Evolutionary conservation across 1,140 invertebrate species (phyloP).

Genomic region (Panagrolaimus sp.): DNA sequence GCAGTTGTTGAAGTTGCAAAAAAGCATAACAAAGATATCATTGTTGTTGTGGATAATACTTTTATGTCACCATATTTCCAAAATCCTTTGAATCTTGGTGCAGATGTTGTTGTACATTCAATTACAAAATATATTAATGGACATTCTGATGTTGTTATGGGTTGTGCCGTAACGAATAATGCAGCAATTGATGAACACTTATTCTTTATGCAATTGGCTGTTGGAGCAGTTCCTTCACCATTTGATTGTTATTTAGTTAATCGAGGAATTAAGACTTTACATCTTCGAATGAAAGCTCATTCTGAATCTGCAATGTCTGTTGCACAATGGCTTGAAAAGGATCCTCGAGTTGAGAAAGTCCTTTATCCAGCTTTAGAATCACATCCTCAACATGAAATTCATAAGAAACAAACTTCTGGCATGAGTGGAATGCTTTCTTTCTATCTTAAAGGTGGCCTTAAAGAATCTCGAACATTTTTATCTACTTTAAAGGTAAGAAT

Average conservation of each 20-base stretch:
- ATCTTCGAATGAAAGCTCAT: conserved; percentile 83
- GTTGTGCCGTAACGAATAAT: conserved; percentile 60
- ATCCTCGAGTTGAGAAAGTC: conserved; percentile 74
- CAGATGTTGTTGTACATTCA: conserved; percentile 85
- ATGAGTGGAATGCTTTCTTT: conserved; percentile 78
- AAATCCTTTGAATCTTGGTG: conserved; percentile 80
- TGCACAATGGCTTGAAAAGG: conserved; percentile 69
- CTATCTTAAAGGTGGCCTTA: conserved; percentile 74
- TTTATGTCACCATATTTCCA: conserved; percentile 93
- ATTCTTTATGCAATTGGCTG: conserved; percentile 49
- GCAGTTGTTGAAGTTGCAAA: conserved; percentile 69
- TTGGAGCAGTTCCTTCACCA: conserved; percentile 86
- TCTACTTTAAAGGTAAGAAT: conserved; percentile 57
- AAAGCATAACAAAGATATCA: conserved; percentile 64
- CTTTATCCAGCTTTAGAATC: conserved; percentile 79
- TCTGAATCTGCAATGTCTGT: conserved; percentile 73
- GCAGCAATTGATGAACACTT: conserved; percentile 36
- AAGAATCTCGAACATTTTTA: conserved; percentile 74
- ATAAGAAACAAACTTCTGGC: conserved; percentile 69
- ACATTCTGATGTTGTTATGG: conserved; percentile 95
- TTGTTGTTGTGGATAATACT: conserved; percentile 91
- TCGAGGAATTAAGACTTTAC: conserved; percentile 85
- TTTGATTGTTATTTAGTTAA: conserved; percentile 92
- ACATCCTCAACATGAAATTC: conserved; percentile 82
- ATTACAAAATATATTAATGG: conserved; percentile 98